phyloP scores from a whole-genome alignment of 2,113 vertebrate genomes.

The Barbus barbus region DNA sequence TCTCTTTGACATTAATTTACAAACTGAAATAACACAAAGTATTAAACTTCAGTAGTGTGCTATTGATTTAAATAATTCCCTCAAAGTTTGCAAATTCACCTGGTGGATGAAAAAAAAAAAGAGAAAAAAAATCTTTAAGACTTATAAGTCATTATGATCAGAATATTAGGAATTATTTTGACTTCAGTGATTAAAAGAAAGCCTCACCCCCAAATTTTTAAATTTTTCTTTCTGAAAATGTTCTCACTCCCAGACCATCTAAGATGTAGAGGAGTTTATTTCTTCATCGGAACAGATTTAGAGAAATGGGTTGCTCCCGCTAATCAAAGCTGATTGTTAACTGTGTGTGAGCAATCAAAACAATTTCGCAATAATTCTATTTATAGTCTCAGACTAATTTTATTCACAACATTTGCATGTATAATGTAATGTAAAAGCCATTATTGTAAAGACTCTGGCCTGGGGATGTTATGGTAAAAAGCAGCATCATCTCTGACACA shows the following conservation, averaged over 20 bases:
- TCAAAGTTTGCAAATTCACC: not conserved
- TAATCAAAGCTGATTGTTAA: constrained; percentile 36
- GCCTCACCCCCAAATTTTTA: too few species aligned
- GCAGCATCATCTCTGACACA: not conserved
- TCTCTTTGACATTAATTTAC: not conserved
- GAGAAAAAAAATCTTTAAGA: not conserved
- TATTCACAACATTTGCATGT: constrained; percentile 3
- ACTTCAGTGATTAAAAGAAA: too few species aligned
- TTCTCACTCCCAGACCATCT: too few species aligned
- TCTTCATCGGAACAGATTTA: too few species aligned
- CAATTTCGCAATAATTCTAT: not conserved
- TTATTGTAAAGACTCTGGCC: not conserved
- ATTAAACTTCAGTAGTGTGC: not conserved
- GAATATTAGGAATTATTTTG: too few species aligned
- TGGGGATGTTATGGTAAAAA: not conserved
- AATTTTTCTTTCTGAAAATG: too few species aligned
- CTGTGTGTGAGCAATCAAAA: constrained; percentile 9
- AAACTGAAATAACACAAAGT: not conserved
- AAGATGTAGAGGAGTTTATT: too few species aligned
- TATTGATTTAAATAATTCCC: not conserved
- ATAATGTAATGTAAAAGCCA: not conserved
- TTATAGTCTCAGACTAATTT: not conserved
- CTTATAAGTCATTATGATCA: not conserved
- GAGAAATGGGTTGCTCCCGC: constrained; percentile 4
- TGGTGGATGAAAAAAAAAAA: not conserved